A percentile compares a stretch with the other conserved stretches of the same genome.
Conservation (phyloP, 2,797 vertebrate species). For the Sebastes kiyomatsui region DNA sequence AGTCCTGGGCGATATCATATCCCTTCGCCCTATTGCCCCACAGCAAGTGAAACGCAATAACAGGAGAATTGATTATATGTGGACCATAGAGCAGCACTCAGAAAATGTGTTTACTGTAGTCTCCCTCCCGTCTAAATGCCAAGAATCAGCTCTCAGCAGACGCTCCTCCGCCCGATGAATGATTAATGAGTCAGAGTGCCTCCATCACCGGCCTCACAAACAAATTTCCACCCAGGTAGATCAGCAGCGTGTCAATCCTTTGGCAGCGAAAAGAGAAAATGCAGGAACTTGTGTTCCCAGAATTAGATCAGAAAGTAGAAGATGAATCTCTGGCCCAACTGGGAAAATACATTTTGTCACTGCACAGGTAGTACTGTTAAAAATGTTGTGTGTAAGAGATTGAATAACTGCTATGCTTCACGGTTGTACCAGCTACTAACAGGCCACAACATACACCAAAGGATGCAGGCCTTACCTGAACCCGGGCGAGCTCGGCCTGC, state of each 20-base stretch:
- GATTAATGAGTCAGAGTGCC: slow-evolving; percentile 69
- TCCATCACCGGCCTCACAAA: slow-evolving; percentile 55
- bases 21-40: slow-evolving; percentile 63
- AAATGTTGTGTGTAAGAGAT: neutral
- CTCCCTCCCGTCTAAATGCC: slow-evolving; percentile 69
- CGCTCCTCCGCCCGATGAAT: slow-evolving; percentile 61
- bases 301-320: neutral
- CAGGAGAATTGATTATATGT: slow-evolving; percentile 78
- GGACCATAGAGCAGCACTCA: slow-evolving; percentile 67
- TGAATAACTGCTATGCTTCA: neutral
- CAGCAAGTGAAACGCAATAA: slow-evolving; percentile 76
- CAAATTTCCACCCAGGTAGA: slow-evolving; percentile 51
- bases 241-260: slow-evolving; percentile 20
- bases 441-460: neutral
- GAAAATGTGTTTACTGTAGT: slow-evolving; percentile 78
- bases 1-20: slow-evolving; percentile 67
- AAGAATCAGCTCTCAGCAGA: slow-evolving; percentile 64
- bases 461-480: neutral
- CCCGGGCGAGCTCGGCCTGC: neutral
- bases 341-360: neutral
- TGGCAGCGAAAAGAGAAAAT: neutral
- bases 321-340: neutral
- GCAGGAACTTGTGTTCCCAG: neutral
- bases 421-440: neutral
- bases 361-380: neutral